A percentile compares a stretch with the other conserved stretches of the same genome.
These are phyloP conservation scores for Petrolisthes cinctipes DNA, from an alignment of 2,888 invertebrate genomes.

Conservation along the genomic window DNA sequence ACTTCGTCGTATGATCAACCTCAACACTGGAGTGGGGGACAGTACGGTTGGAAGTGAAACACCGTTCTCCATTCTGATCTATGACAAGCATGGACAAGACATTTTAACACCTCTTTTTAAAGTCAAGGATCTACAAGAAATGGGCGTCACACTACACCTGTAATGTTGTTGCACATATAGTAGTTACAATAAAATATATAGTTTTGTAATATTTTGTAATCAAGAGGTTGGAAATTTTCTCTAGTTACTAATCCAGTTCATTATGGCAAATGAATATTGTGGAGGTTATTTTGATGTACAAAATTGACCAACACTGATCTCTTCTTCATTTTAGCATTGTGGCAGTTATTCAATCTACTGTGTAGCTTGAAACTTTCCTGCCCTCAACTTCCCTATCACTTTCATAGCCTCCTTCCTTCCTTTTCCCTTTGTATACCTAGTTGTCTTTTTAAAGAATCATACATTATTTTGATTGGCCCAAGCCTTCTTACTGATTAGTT, in stretches of 20 bases:
- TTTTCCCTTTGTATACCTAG: too few species aligned
- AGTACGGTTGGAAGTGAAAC: constrained; percentile 80
- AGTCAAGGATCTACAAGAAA: constrained; percentile 92
- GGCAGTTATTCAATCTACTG: too few species aligned
- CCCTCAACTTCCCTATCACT: too few species aligned
- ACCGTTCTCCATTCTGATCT: constrained; percentile 95
- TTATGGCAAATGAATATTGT: too few species aligned
- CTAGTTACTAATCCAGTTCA: too few species aligned
- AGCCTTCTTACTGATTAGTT: background rate
- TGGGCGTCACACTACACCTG: constrained; percentile 98
- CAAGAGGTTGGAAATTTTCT: too few species aligned
- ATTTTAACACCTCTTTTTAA: constrained; percentile 97
- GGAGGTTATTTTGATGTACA: too few species aligned
- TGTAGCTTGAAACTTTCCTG: too few species aligned
- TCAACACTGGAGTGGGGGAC: constrained; percentile 85
- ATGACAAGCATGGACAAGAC: constrained; percentile 96
- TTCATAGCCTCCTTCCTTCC: too few species aligned
- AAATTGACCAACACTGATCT: too few species aligned
- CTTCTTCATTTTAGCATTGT: too few species aligned
- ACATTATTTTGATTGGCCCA: constrained; percentile 23
- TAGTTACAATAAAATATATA: too few species aligned
- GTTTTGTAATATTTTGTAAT: background rate
- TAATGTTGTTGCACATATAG: constrained; percentile 73
- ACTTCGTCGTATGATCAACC: constrained; percentile 94
- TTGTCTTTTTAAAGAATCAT: constrained; percentile 2